phyloP scores from a whole-genome alignment of 2,797 vertebrate species.

The Scomberomorus guttatus region DNA sequence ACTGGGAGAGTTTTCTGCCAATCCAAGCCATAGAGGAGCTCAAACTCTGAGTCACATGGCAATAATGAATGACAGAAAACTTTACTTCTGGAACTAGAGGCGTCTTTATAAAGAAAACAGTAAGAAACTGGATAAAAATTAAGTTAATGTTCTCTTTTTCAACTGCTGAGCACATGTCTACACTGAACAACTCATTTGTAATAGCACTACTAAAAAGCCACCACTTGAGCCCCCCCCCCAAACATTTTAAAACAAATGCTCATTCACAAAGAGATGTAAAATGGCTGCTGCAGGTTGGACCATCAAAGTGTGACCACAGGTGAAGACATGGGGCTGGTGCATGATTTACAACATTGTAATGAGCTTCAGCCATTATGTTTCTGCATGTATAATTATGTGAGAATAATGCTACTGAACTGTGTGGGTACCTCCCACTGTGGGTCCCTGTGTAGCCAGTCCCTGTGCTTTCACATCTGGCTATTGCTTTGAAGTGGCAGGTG shows the following conservation, averaged over 20 bases:
- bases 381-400: constrained; percentile 67
- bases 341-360: constrained; percentile 46
- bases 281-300: constrained; percentile 7
- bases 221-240: background rate
- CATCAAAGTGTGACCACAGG: constrained; percentile 56
- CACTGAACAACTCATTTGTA: too few relatives aligned
- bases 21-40: background rate
- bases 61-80: background rate
- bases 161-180: too few relatives aligned
- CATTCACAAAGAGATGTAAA: constrained; percentile 13
- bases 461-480: constrained; percentile 68
- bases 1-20: background rate
- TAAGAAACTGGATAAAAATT: background rate
- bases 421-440: constrained; percentile 69
- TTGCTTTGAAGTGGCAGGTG: constrained; percentile 82
- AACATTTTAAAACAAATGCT: constrained; percentile 20
- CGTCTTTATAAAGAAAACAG: background rate
- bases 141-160: background rate
- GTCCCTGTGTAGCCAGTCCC: constrained; percentile 50
- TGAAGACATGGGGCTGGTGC: constrained; percentile 35
- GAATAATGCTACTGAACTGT: constrained; percentile 69
- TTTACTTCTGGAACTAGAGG: too few relatives aligned
- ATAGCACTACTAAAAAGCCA: background rate
- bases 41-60: background rate
- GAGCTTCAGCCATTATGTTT: constrained; percentile 57